Evolutionary conservation across 1,140 invertebrate species (phyloP).

Genomic region (Ruditapes philippinarum): DNA sequence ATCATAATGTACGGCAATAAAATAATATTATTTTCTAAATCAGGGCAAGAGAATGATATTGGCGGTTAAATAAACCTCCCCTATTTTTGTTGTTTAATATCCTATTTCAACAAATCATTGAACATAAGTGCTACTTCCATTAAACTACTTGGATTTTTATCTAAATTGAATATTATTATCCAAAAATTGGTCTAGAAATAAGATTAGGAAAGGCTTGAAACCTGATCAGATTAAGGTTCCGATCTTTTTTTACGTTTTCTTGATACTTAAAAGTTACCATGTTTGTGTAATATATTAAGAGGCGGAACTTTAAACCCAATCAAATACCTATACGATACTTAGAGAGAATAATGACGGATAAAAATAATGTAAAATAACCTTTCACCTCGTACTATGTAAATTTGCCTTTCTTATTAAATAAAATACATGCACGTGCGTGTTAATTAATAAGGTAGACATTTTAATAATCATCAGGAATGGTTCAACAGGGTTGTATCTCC

Average conservation of each 20-base stretch:
- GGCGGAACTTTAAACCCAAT: background rate
- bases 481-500: too few species aligned
- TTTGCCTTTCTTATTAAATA: background rate
- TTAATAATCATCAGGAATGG: too few species aligned
- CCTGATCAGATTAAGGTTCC: background rate
- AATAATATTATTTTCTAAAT: constrained; percentile 41
- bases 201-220: background rate
- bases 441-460: too few species aligned
- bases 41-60: background rate
- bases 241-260: background rate
- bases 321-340: background rate
- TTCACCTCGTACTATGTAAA: background rate
- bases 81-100: constrained; percentile 39
- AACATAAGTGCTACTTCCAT: constrained; percentile 15
- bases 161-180: constrained; percentile 16
- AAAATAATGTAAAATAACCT: background rate
- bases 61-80: constrained; percentile 1
- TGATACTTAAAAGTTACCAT: background rate
- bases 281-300: constrained; percentile 13
- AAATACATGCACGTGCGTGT: background rate
- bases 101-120: constrained; percentile 6
- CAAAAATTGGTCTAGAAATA: constrained; percentile 10
- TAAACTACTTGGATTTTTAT: constrained; percentile 25
- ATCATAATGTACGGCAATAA: constrained; percentile 4
- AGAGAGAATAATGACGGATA: background rate